Evolutionary conservation across 2,888 invertebrate genomes (phyloP).

Genomic region (Schizotus pectinicornis): DNA sequence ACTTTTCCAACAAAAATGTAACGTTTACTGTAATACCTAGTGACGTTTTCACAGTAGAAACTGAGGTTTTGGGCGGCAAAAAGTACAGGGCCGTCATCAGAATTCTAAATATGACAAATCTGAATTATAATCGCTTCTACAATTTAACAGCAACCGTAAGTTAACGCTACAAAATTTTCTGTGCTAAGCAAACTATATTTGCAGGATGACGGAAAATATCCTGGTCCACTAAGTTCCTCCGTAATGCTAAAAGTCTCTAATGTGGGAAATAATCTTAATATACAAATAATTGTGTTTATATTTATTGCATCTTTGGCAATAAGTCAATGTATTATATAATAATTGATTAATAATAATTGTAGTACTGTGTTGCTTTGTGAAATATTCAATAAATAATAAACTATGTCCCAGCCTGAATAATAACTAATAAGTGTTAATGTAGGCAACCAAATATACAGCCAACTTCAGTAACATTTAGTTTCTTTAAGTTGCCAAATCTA

Average conservation of each 20-base stretch:
- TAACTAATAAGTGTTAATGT: no score
- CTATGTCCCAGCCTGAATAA: no score
- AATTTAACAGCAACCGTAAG: conserved; percentile 44
- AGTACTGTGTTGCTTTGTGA: no score
- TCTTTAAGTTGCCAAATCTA: no score
- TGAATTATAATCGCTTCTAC: conserved; percentile 31
- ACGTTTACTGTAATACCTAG: conserved; percentile 38
- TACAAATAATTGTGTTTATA: no score
- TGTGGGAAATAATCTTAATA: no score
- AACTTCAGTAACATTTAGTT: no score
- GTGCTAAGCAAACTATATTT: background rate
- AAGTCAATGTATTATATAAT: no score
- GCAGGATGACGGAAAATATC: conserved; percentile 36
- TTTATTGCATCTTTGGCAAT: no score
- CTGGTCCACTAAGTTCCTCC: conserved; percentile 16
- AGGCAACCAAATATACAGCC: no score
- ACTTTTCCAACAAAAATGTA: conserved; percentile 59
- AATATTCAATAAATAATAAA: no score
- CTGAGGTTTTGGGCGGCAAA: conserved; percentile 26
- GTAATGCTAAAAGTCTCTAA: conserved; percentile 47
- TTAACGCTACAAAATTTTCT: conserved; percentile 6
- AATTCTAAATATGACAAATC: conserved; percentile 30
- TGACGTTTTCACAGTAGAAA: conserved; percentile 29
- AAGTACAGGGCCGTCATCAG: conserved; percentile 35
- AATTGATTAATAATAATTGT: no score